Base-by-base conservation (phyloP, 2,888 invertebrate genomes). In the Teinopalpus imperialis region DNA sequence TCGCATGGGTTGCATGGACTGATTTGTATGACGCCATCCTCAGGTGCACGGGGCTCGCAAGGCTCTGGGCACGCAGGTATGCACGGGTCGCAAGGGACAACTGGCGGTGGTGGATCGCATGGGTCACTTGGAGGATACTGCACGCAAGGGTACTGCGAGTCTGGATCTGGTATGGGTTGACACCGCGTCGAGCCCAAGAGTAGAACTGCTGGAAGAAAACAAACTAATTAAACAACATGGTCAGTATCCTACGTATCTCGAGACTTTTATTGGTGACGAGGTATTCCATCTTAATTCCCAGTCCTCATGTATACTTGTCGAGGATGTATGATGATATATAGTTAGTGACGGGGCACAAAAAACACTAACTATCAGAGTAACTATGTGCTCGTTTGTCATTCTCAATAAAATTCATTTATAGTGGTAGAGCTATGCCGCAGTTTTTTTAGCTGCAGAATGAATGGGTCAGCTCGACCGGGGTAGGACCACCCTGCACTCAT, bases 181-280 rank as follows among this genome's bases (percentile, higher is more conserved):
- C 68, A 72, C 37, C 69, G 45, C 1, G 68, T 63, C 13, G 71
- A 59, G 44, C 76, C 73, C 47, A 81, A 53, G 49, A 80, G 56
- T 41, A 82, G 77, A 70, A 78, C 82, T 83, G 67, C 21, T 12
- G 8, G 7, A 26, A 0, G 56, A 53, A 31, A 9, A 31, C 31
- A 23, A 30, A 41, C 6, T 43, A 4, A 9, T 8, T 9, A 29
- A 26, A 26, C 7, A 37, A 41, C 20, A n/a, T n/a, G n/a, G n/a
- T n/a, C n/a, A n/a, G n/a, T n/a, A n/a, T n/a, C n/a, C n/a, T n/a
- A n/a, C n/a, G n/a, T n/a, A n/a, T n/a, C n/a, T n/a, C n/a, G n/a
- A n/a, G n/a, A n/a, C n/a, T n/a, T n/a, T n/a, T n/a, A n/a, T n/a
- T n/a, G n/a, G n/a, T n/a, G n/a, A n/a, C n/a, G n/a, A n/a, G n/a